Base-by-base conservation (phyloP, 2,888 invertebrate genomes). In the Drosophila nr. perissopoda region DNA sequence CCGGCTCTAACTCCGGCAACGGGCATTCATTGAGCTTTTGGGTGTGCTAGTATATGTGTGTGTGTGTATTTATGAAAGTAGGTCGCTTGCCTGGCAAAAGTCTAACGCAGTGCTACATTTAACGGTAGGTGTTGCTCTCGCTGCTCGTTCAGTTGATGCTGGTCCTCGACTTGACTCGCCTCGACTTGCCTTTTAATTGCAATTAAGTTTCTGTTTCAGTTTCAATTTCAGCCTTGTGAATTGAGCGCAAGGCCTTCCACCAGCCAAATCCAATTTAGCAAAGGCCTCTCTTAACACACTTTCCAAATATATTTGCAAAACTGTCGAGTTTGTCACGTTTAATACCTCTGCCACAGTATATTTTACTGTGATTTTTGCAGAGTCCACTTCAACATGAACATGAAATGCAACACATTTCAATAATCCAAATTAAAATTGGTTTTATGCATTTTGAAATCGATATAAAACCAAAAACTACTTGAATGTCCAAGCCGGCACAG, bases 141-240 rank as follows among this genome's bases (percentile, higher is more conserved):
- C 54, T 29, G 56, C 38, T 56, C 56, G 38, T 38, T 56, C 38
- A 56, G 36, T 56, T 16, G 56, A 56, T 29, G 13, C 64, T 76
- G 61, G 78, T 73, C 72, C 78, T 68, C 69, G 56, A 67, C 68
- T 56, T 38, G 61, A 61, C 31, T 58, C 57, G 52, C 49, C 72
- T 66, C 54, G 42, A 67, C 67, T 61, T n/a, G 49, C 40, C 59
- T 33, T 84, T 86, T 85, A 85, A 85, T 85, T 85, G 84, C 84
- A 85, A 85, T 85, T 85, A 85, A 78, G 78, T 83, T 86, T 76
- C 68, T 63, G 84, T 83, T 87, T 80, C 78, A 69, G 73, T 81
- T 83, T 84, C 76, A 57, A 60, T 72, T 73, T 82, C 87, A 62
- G 53, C 76, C 76, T 34, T 53, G 49, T 36, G 59, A 79, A 78